A percentile compares a stretch with the other conserved stretches of the same genome.
Evolutionary conservation across 2,888 invertebrate genomes (phyloP).

Genomic region (Eurois occulta): DNA sequence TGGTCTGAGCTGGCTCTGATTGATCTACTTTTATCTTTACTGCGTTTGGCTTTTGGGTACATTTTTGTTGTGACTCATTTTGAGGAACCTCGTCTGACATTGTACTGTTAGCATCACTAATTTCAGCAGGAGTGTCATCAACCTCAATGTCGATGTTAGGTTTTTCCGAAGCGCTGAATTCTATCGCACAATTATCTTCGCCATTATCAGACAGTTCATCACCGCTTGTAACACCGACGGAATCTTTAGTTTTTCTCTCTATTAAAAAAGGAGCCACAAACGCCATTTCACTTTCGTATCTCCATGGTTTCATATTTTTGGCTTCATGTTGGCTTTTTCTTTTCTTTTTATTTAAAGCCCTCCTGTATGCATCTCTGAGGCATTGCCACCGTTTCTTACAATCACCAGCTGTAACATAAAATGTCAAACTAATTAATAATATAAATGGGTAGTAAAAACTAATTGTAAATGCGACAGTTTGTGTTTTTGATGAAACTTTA

Average conservation of each 20-base stretch:
- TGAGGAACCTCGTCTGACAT: not conserved
- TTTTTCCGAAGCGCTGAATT: conserved; percentile 1
- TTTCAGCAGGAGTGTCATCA: not conserved
- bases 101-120: not conserved
- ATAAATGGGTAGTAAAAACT: too few relatives aligned
- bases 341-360: conserved; percentile 23
- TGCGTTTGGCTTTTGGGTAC: not conserved
- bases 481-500: too few relatives aligned
- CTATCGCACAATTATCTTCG: not conserved
- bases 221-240: not conserved
- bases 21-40: conserved; percentile 17
- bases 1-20: not conserved
- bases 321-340: conserved; percentile 8
- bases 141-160: not conserved
- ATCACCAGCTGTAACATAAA: conserved; percentile 20
- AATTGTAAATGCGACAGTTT: too few relatives aligned
- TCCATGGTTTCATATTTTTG: conserved; percentile 21
- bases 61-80: not conserved
- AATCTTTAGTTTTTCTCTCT: conserved; percentile 17
- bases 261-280: conserved; percentile 20
- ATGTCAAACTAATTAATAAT: not conserved
- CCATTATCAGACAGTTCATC: conserved; percentile 14
- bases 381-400: conserved; percentile 21
- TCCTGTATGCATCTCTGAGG: conserved; percentile 27
- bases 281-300: conserved; percentile 23